Evolutionary conservation across 2,113 vertebrate genomes (phyloP).

Genomic region (Cephalopholis sonnerati): DNA sequence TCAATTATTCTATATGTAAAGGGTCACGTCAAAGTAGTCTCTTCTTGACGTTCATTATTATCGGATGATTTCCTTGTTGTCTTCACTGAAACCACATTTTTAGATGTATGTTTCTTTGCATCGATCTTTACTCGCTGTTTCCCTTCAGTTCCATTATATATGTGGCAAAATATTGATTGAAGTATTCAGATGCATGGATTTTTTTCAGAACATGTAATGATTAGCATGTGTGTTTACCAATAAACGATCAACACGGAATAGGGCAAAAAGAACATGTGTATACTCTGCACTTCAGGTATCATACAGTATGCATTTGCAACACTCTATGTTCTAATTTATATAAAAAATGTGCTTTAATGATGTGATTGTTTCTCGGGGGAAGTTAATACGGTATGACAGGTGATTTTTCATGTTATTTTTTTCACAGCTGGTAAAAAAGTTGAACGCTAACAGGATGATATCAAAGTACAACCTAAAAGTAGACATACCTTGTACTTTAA

Average conservation of each 20-base stretch:
- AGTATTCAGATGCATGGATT: background rate
- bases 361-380: background rate
- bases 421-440: background rate
- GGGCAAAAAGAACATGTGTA: background rate
- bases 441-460: background rate
- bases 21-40: background rate
- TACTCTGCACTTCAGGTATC: background rate
- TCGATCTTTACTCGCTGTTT: background rate
- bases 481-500: background rate
- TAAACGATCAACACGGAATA: background rate
- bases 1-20: conserved; percentile 18
- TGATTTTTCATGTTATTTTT: background rate
- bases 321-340: background rate
- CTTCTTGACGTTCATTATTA: conserved; percentile 2
- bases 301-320: background rate
- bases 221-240: background rate
- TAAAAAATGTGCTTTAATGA: background rate
- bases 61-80: background rate
- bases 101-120: background rate
- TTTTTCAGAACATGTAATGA: background rate
- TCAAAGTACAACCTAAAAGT: background rate
- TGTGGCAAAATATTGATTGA: background rate
- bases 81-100: background rate
- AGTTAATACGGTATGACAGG: background rate
- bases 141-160: background rate